These are phyloP conservation scores for Micromesistius poutassou DNA, from an alignment of 2,797 vertebrate species.

Conservation along the genomic window DNA sequence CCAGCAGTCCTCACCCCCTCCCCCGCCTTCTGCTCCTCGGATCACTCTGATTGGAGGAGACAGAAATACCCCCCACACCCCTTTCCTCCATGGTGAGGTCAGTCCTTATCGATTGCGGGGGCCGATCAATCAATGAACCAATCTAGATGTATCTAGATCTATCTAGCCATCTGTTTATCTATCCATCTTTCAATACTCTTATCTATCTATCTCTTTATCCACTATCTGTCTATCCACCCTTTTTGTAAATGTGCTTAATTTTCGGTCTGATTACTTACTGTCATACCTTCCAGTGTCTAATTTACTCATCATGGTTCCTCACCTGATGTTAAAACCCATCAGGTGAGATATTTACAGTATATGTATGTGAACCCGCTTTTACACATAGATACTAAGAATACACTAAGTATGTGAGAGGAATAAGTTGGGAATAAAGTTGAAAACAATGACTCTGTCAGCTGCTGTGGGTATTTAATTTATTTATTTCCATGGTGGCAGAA, in stretches of 20 bases:
- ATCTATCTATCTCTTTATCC: too few relatives aligned
- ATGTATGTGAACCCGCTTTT: background rate
- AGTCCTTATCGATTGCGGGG: background rate
- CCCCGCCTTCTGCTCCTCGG: slow-evolving; percentile 6
- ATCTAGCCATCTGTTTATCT: background rate
- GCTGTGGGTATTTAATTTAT: background rate
- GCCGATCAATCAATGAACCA: background rate
- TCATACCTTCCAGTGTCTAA: background rate
- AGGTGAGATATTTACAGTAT: background rate
- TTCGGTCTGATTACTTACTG: background rate
- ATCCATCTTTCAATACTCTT: too few relatives aligned
- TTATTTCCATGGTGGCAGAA: background rate
- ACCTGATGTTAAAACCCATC: background rate
- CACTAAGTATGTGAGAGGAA: background rate
- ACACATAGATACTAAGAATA: background rate
- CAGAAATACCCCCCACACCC: background rate
- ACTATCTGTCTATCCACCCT: too few relatives aligned
- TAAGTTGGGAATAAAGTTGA: background rate
- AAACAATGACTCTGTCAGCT: background rate
- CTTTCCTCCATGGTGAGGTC: background rate
- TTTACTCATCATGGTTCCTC: background rate
- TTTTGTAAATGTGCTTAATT: background rate
- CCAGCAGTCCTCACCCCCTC: slow-evolving; percentile 44
- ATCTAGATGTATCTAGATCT: background rate
- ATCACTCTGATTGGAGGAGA: background rate